Evolutionary conservation across 2,797 vertebrate genomes (phyloP).

Genomic region (Peromyscus eremicus): DNA sequence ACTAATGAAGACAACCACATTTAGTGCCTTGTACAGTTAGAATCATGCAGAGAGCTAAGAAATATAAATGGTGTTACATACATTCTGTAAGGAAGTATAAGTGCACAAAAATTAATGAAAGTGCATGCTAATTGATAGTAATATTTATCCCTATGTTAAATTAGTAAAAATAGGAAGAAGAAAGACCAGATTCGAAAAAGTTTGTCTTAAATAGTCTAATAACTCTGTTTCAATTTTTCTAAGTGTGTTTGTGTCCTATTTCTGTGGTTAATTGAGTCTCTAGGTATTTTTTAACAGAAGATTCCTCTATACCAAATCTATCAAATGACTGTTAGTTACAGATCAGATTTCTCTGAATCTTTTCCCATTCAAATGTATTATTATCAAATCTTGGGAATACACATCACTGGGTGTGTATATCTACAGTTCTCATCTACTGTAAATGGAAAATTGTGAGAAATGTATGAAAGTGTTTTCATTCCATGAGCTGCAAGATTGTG

Average conservation of each 20-base stretch:
- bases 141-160: neutral
- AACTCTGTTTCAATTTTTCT: neutral
- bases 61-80: neutral
- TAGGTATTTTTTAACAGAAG: constrained; percentile 3
- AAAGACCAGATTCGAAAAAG: neutral
- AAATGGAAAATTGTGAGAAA: constrained; percentile 42
- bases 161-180: neutral
- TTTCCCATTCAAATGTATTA: neutral
- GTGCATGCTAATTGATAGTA: neutral
- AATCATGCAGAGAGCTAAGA: neutral
- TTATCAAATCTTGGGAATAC: neutral
- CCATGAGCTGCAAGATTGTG: neutral
- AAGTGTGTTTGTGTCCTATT: neutral
- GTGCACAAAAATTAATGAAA: neutral
- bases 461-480: neutral
- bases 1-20: neutral
- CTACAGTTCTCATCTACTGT: neutral
- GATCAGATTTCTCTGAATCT: neutral
- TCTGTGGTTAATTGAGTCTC: neutral
- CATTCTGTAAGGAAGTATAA: neutral
- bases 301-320: neutral
- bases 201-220: neutral
- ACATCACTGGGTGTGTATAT: neutral
- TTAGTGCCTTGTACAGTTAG: neutral
- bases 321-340: neutral